phyloP scores from a whole-genome alignment of 2,888 invertebrate genomes.

The Epinotia bilunana region DNA sequence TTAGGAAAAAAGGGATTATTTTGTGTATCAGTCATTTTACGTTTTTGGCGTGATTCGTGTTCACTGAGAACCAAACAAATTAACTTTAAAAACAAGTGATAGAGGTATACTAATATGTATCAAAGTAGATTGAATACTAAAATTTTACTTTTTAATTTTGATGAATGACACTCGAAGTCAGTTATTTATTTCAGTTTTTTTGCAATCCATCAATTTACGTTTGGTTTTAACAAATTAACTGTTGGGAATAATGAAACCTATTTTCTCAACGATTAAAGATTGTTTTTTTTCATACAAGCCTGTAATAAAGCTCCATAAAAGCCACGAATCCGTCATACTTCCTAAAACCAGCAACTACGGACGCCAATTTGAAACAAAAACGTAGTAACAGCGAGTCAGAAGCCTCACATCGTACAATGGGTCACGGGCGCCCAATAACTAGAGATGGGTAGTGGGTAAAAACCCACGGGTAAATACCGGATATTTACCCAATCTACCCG shows the following conservation, averaged over 20 bases:
- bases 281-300: neutral
- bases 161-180: neutral
- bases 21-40: neutral
- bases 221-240: neutral
- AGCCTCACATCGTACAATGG: slow-evolving; percentile 50
- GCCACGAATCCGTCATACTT: neutral
- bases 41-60: neutral
- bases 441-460: too few relatives aligned
- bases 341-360: neutral
- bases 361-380: slow-evolving; percentile 54
- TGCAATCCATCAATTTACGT: neutral
- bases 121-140: too few relatives aligned
- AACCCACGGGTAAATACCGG: too few relatives aligned
- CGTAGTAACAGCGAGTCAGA: slow-evolving; percentile 15
- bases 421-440: slow-evolving; percentile 52
- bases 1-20: neutral
- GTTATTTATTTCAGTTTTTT: neutral
- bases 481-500: too few relatives aligned
- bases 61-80: neutral
- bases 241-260: neutral
- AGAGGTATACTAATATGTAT: too few relatives aligned
- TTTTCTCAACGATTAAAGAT: neutral
- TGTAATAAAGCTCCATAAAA: too few relatives aligned
- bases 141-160: neutral
- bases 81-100: too few relatives aligned